Percentiles rank a stretch among this genome's conserved stretches.
phyloP scores from a whole-genome alignment of 23 tunicate genomes.

The Oikopleura vanhoeffeni region DNA sequence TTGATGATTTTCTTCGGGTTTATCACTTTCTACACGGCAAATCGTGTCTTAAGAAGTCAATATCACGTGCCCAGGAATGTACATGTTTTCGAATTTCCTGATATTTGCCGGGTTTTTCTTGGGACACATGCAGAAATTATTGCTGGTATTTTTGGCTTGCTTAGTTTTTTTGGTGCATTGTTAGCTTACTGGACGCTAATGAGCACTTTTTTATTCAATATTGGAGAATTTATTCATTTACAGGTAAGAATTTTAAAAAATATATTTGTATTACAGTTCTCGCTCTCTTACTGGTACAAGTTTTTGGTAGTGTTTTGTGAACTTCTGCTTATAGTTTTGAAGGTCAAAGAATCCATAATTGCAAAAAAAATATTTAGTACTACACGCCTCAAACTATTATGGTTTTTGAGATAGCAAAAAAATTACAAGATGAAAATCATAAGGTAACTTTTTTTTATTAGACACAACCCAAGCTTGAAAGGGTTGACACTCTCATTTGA shows the following conservation, averaged over 20 bases:
- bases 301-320: too few species aligned
- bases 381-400: too few species aligned
- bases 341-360: neutral
- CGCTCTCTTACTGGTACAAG: too few species aligned
- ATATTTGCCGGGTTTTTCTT: conserved; percentile 36
- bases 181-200: conserved; percentile 80
- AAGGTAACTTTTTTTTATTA: too few species aligned
- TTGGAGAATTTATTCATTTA: conserved; percentile 42
- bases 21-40: conserved; percentile 59
- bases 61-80: conserved; percentile 19
- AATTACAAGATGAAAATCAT: too few species aligned
- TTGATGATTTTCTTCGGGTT: conserved; percentile 29
- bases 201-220: conserved; percentile 45
- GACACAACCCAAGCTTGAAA: too few species aligned
- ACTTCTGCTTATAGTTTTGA: neutral
- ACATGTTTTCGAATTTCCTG: conserved; percentile 55
- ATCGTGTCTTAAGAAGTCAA: conserved; percentile 27
- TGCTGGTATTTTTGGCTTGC: conserved; percentile 41
- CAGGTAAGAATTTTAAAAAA: neutral
- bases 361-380: too few species aligned
- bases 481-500: too few species aligned
- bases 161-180: conserved; percentile 80
- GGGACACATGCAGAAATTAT: conserved; percentile 46
- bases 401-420: too few species aligned
- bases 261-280: too few species aligned